These are phyloP conservation scores for Axea sp. DNA, from an alignment of 2,888 invertebrate genomes.

Conservation along the genomic window DNA sequence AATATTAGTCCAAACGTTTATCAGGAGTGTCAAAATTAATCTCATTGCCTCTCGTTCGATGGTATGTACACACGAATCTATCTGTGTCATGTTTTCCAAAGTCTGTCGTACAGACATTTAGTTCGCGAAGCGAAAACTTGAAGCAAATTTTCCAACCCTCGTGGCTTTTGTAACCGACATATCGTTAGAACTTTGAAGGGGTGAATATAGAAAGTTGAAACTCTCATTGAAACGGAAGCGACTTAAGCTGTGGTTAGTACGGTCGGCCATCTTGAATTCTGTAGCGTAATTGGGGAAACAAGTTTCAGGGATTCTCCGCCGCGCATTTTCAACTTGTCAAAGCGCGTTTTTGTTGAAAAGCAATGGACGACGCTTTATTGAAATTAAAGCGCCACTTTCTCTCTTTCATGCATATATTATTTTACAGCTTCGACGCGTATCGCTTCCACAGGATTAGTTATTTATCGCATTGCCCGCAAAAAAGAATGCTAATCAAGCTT, in stretches of 20 bases:
- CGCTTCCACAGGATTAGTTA: slow-evolving; percentile 31
- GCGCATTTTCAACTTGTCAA: slow-evolving; percentile 50
- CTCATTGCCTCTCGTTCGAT: background rate
- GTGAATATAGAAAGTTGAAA: slow-evolving; percentile 61
- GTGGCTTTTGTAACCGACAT: slow-evolving; percentile 69
- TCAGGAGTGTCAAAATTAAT: slow-evolving; percentile 29
- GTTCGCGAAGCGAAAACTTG: slow-evolving; percentile 64
- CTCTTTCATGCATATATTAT: slow-evolving; percentile 47
- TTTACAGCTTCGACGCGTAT: slow-evolving; percentile 32
- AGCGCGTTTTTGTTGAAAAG: slow-evolving; percentile 51
- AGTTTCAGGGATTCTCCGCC: slow-evolving; percentile 56
- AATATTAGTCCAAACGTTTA: slow-evolving; percentile 5
- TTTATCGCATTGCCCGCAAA: slow-evolving; percentile 29
- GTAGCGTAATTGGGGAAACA: slow-evolving; percentile 60
- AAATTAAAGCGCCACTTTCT: slow-evolving; percentile 44
- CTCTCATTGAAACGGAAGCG: slow-evolving; percentile 62
- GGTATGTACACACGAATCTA: slow-evolving; percentile 33
- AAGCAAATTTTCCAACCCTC: slow-evolving; percentile 68
- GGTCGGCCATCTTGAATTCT: slow-evolving; percentile 62
- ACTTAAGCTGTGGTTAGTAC: slow-evolving; percentile 62
- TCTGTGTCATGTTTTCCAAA: slow-evolving; percentile 33
- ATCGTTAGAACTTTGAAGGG: slow-evolving; percentile 67
- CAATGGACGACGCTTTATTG: slow-evolving; percentile 31
- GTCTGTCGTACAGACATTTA: slow-evolving; percentile 51
- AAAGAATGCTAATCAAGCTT: slow-evolving; percentile 44